Evolutionary conservation across 2,113 vertebrate genomes (phyloP).

Genomic region (Myotis lucifugus): DNA sequence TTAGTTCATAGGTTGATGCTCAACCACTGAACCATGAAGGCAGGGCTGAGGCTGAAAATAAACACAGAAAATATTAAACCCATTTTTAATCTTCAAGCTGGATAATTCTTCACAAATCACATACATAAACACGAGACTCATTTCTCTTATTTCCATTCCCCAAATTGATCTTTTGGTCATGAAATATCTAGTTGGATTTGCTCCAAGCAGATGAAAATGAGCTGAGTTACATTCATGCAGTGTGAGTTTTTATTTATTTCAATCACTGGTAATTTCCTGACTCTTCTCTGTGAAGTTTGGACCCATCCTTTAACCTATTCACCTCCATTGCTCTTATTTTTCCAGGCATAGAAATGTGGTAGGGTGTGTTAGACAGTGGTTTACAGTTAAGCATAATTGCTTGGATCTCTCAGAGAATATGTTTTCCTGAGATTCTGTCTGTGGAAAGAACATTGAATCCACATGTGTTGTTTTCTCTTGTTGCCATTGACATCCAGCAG

Average conservation of each 20-base stretch:
- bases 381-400: slow-evolving; percentile 54
- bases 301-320: not conserved
- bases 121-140: not conserved
- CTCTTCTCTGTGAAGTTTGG: not conserved
- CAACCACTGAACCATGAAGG: too few species aligned
- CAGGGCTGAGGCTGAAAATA: not conserved
- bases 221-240: not conserved
- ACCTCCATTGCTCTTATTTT: not conserved
- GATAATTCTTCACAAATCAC: not conserved
- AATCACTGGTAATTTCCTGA: not conserved
- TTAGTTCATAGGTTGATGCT: too few species aligned
- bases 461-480: slow-evolving; percentile 69
- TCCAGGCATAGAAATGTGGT: slow-evolving; percentile 37
- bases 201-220: not conserved
- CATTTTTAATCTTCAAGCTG: not conserved
- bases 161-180: not conserved
- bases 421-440: slow-evolving; percentile 68
- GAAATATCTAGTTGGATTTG: not conserved
- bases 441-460: slow-evolving; percentile 74
- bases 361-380: slow-evolving; percentile 57
- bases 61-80: not conserved
- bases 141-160: not conserved
- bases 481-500: slow-evolving; percentile 47
- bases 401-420: slow-evolving; percentile 48
- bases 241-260: slow-evolving; percentile 8